Conservation (phyloP, 2,113 vertebrate species). For the Piaya cayana region DNA sequence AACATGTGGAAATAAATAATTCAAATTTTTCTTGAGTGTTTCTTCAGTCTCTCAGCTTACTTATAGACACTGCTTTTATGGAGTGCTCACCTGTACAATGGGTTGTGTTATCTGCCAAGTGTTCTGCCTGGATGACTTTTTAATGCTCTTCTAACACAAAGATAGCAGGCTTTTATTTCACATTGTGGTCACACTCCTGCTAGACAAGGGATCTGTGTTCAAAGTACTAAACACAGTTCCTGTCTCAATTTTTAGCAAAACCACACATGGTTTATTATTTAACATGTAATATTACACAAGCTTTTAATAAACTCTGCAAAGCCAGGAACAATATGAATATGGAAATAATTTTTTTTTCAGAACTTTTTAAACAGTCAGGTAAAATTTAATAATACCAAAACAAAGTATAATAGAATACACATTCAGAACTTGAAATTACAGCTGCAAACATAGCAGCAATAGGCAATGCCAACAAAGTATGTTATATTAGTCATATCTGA, state of each 20-base stretch:
- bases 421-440: not conserved
- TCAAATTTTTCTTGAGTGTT: constrained; percentile 45
- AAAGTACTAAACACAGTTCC: not conserved
- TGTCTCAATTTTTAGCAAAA: not conserved
- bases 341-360: not conserved
- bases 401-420: not conserved
- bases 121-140: not conserved
- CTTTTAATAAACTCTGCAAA: not conserved
- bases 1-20: constrained; percentile 69
- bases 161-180: not conserved
- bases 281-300: not conserved
- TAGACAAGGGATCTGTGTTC: not conserved
- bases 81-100: constrained; percentile 33
- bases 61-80: constrained; percentile 5
- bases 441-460: not conserved
- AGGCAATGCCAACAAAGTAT: not conserved
- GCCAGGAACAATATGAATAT: not conserved
- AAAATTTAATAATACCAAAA: not conserved
- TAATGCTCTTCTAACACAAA: not conserved
- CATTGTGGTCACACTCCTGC: not conserved
- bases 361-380: not conserved
- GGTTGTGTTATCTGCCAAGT: not conserved
- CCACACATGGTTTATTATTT: not conserved
- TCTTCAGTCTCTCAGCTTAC: constrained; percentile 29
- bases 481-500: not conserved